Evolutionary conservation across 2,113 vertebrate genomes (phyloP), one percentile per base, ranked within the genome.

Genomic region (Thamnophis sirtalis): DNA sequence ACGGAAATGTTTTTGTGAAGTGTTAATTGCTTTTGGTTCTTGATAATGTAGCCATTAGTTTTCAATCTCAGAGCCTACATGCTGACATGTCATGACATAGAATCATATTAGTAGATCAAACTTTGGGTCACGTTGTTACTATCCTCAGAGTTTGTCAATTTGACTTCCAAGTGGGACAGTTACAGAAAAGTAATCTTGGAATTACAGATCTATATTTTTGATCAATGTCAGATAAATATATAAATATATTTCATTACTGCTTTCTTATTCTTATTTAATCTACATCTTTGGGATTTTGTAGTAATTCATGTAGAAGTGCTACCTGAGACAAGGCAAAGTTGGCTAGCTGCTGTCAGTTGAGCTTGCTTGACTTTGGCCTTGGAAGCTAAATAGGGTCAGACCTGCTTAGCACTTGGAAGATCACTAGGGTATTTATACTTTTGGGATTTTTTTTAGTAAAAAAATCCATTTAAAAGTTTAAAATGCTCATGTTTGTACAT

Each of bases 1-100:
- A 43, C 85, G 56, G 15, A 53, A 91, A 26, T 58, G 22, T 38
- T 89, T 92, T 85, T 85, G 73, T 60, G 53, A 56, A 88, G 84
- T 84, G 55, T 84, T 88, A 91, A 84, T 91, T 85, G 89, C 86
- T 63, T 93, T 84, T 87, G 10, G 28, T 92, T 92, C 49, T 93
- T 15, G 63, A 26, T 88, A 17, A 22, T 56, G 3, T 89, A 56
- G 48, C 87, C 19, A 48, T 89, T 92, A 22, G 2, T 87, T 51
- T 50, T n/a, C 90, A 68, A 53, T 87, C 49, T 43, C 28, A 55
- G 51, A 84, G 56, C 24, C 26, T 56, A 43, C 7, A 7, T 54
- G 55, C 56, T 87, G 38, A 11, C 38, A n/a, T 80, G 9, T 88
- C 38, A 84, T 22, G 28, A 51, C 48, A 38, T 92, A 19, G 43